Percentiles rank a stretch among this genome's conserved stretches.
phyloP scores from a whole-genome alignment of 2,797 vertebrate species.

The Betta splendens region DNA sequence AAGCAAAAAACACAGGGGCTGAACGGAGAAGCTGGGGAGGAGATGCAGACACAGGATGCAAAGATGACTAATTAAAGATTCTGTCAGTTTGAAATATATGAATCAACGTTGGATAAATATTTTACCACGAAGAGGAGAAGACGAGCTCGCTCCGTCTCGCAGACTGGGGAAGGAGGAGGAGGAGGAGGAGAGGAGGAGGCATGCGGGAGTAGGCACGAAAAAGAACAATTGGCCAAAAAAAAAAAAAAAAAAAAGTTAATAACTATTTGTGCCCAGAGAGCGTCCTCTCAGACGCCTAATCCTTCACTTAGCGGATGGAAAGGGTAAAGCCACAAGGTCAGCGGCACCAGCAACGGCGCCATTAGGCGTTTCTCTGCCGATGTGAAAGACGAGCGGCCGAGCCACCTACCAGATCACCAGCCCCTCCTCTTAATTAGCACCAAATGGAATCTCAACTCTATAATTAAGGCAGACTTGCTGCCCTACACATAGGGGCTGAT shows the following conservation, averaged over 20 bases:
- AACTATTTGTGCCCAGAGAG: constrained; percentile 33
- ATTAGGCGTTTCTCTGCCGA: constrained; percentile 42
- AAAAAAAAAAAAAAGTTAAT: constrained; percentile 41
- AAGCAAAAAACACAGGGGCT: constrained; percentile 43
- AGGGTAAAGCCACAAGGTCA: constrained; percentile 56
- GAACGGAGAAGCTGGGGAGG: constrained; percentile 28
- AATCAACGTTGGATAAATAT: constrained; percentile 74
- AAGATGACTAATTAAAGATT: constrained; percentile 71
- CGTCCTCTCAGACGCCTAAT: constrained; percentile 48
- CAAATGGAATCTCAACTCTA: constrained; percentile 33
- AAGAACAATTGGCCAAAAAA: constrained; percentile 32
- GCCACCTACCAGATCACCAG: constrained; percentile 22
- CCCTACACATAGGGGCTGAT: constrained; percentile 26
- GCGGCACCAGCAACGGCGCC: constrained; percentile 55
- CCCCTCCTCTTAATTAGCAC: constrained; percentile 45
- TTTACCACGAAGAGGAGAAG: constrained; percentile 66
- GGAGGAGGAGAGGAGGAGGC: constrained; percentile 9
- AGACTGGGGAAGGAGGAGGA: constrained; percentile 8
- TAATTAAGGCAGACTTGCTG: constrained; percentile 38
- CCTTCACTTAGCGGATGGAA: constrained; percentile 59
- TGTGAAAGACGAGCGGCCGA: constrained; percentile 33
- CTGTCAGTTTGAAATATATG: constrained; percentile 63
- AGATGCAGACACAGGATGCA: constrained; percentile 36
- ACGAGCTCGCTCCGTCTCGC: constrained; percentile 45
- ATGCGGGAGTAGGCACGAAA: too few relatives aligned